Base-by-base conservation (phyloP, 2,888 invertebrate genomes). In the Dynastes grantii region DNA sequence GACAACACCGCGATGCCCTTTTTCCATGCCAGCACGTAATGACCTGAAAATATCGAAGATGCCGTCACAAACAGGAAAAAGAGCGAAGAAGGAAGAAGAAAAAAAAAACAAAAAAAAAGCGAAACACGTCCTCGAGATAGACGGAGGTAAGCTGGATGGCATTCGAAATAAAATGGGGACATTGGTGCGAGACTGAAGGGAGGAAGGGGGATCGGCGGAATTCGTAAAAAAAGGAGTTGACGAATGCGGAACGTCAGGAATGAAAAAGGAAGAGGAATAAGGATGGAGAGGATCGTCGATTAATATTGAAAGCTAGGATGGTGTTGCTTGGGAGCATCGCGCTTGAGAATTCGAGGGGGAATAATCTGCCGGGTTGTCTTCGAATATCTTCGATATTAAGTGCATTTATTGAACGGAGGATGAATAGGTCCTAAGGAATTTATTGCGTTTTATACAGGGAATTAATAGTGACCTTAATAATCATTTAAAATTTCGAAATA, bases 1-100 rank as follows among this genome's bases (percentile, higher is more conserved):
- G 92, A 92, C 79, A 93, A 88, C 76, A 93, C 92, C 79, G 93
- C 92, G 83, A 92, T 92, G 78, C 93, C 93, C 78, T 92, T 90
- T 86, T 93, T 93, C 93, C 93, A 93, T 78, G 92, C 92, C 81
- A 93, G 89, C 80, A 92, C 90, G 88, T 91, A 93, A 65, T 90
- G 90, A 84, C 92, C 93, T 93, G 89, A 55, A 37, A 88, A 88
- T 79, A 79, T 77, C 32, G 64, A 71, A 71, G 67, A 68, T 76
- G 61, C 70, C 70, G 65, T 77, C 51, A 76, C 63, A 65, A 76
- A 63, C 37, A 63, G 8, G 53, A 76, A 45, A n/a, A 27, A 45
- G 64, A n/a, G 1, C 13, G 22, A 45, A 13, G n/a, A 9, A 32
- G 29, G 5, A n/a, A 64, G 27, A 75, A 61, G 58, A 58, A 75